Evolutionary conservation across 2,797 vertebrate genomes (phyloP).

Genomic region (Hydrophis major): DNA sequence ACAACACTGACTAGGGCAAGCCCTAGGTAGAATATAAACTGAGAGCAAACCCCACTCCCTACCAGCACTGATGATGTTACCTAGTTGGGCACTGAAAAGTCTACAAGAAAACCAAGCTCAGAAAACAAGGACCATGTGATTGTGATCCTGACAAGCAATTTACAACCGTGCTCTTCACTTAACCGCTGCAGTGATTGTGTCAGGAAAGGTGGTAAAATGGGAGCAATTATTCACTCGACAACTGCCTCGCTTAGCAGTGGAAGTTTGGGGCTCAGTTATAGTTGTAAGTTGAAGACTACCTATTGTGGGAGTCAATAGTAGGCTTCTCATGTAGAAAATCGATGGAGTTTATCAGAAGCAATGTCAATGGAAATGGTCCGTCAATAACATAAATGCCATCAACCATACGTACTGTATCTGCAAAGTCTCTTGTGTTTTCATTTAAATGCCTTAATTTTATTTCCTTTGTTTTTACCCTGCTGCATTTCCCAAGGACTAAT

Average conservation of each 20-base stretch:
- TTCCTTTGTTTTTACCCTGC: neutral
- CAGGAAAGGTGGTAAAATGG: neutral
- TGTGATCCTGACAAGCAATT: no score
- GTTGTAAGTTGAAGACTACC: neutral
- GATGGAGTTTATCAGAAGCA: neutral
- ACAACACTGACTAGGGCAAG: no score
- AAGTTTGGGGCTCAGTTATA: neutral
- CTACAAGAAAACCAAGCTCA: no score
- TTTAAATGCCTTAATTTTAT: neutral
- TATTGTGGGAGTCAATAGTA: neutral
- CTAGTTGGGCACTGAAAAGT: no score
- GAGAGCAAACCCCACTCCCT: no score
- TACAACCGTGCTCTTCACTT: neutral
- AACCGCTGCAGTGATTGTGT: neutral
- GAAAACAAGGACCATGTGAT: neutral
- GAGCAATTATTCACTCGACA: neutral
- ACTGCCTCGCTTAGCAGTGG: neutral
- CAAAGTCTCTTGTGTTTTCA: neutral
- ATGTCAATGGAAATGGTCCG: neutral
- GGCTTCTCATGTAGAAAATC: neutral
- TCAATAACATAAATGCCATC: neutral
- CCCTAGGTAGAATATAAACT: no score
- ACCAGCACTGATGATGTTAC: no score
- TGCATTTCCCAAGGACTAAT: neutral
- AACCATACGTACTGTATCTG: neutral